These are phyloP conservation scores for Lepus timidus DNA, from an alignment of 2,113 vertebrate species.

Conservation along the genomic window DNA sequence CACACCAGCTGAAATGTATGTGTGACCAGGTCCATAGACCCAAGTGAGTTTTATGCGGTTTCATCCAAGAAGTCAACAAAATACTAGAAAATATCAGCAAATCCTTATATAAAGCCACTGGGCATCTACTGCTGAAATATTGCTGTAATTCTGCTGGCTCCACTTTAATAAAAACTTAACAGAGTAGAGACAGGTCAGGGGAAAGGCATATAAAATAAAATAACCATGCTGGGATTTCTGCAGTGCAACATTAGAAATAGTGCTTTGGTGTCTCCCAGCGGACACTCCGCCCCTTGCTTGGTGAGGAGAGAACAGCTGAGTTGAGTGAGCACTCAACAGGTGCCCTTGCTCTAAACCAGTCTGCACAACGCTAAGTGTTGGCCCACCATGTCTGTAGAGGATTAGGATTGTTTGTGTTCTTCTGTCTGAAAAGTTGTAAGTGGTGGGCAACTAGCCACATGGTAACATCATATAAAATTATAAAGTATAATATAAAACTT, in stretches of 20 bases:
- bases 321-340: background rate
- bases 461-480: background rate
- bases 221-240: constrained; percentile 31
- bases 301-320: background rate
- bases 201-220: constrained; percentile 51
- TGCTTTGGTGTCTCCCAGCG: background rate
- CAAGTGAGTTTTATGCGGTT: background rate
- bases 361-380: background rate
- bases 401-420: constrained; percentile 7
- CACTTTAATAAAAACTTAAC: constrained; percentile 65
- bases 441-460: background rate
- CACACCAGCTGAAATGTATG: background rate
- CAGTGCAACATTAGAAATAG: background rate
- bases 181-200: constrained; percentile 39
- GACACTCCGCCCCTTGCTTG: background rate
- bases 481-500: background rate
- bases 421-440: background rate
- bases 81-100: constrained; percentile 23
- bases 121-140: constrained; percentile 59
- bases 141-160: constrained; percentile 45
- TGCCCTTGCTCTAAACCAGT: background rate
- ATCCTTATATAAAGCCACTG: background rate
- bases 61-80: background rate
- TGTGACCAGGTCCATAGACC: background rate
- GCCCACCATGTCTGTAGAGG: background rate